Conservation (phyloP, 2,797 vertebrate species). For the Stomatorhinus walkeri region DNA sequence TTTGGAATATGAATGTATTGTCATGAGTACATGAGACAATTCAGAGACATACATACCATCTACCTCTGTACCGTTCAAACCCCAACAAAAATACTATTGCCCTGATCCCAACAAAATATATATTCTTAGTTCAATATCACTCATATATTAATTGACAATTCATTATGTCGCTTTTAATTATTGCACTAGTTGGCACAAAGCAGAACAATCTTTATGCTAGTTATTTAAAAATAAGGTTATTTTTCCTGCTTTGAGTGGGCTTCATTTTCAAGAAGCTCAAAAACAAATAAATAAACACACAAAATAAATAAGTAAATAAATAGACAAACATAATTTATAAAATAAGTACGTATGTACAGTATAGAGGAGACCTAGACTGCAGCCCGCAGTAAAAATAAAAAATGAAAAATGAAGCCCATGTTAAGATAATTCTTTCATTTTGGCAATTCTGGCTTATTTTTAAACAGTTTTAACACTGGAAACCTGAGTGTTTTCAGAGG, state of each 20-base stretch:
- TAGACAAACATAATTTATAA: background rate
- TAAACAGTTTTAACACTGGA: background rate
- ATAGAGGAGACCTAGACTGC: background rate
- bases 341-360: background rate
- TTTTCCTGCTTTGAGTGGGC: background rate
- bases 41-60: background rate
- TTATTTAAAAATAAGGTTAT: background rate
- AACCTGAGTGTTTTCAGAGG: slow-evolving; percentile 6
- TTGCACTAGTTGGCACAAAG: slow-evolving; percentile 57
- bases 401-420: background rate
- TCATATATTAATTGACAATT: background rate
- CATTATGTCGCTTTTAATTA: slow-evolving; percentile 37
- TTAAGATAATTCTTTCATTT: background rate
- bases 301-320: background rate
- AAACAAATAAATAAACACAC: background rate
- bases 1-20: slow-evolving; percentile 38
- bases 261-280: background rate
- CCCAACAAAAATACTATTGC: background rate
- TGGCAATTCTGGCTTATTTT: slow-evolving; percentile 10
- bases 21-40: background rate
- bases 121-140: background rate
- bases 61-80: background rate
- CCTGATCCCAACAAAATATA: background rate
- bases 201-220: slow-evolving; percentile 30
- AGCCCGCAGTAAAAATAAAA: background rate